Base-by-base conservation (phyloP, 2,888 invertebrate species). In the Drosophila diplacantha region DNA sequence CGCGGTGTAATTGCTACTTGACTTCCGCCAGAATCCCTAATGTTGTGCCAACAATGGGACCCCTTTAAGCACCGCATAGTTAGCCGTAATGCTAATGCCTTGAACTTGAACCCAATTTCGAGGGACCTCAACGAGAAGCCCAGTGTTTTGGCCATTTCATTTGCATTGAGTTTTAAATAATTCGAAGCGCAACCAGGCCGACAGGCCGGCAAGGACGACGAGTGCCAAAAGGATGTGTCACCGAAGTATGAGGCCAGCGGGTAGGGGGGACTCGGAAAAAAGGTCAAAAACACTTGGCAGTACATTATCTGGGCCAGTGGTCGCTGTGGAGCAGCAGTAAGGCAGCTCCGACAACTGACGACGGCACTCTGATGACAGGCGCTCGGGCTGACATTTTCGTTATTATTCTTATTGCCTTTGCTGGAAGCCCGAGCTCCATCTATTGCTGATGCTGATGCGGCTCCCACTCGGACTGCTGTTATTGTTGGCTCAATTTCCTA, bases 401-500 rank as follows among this genome's bases (percentile, higher is more conserved):
- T 79, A 79, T 80, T 80, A 81, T 79, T 81, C 81, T 72, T 79
- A 80, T 81, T 75, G 73, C 75, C 71, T 58, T 72, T 70, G 44
- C 44, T 44, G 29, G 60, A 37, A 44, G 31, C 34, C 35, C 18
- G 24, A 34, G 22, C 32, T 46, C 20, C 75, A 74, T 78, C 81
- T 74, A 81, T 81, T 74, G 66, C 75, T 72, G 41, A 41, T 41
- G 67, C 59, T 60, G 39, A 49, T 53, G 46, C 41, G 39, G 47
- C 44, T 46, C 8, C 49, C 60, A 60, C 47, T 34, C 38, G 51
- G 29, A 59, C 9, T 55, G 59, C 63, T 78, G 79, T 79, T 81
- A 74, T 81, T 79, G 82, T 76, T 80, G 80, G 82, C 82, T 80
- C 80, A 80, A 81, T 81, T 80, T 80, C 80, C 80, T 81, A 81